phyloP scores from a whole-genome alignment of 1,140 invertebrate species.

The Philopotamus ludificatus region DNA sequence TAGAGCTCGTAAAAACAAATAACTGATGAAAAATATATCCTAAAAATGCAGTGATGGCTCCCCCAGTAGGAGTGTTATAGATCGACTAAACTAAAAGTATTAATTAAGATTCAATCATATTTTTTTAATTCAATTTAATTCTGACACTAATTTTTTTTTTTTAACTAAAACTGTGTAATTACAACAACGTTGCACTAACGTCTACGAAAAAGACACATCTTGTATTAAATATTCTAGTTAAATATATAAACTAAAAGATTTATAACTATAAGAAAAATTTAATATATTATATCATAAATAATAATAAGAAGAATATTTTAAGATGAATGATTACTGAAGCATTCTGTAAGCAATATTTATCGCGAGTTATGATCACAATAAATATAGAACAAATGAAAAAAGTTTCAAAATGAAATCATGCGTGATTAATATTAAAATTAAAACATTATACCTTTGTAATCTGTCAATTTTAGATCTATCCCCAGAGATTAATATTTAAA shows the following conservation, averaged over 20 bases:
- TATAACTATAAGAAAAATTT: not conserved
- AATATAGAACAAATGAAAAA: conserved; percentile 24
- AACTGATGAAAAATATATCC: not conserved
- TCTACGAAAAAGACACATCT: conserved; percentile 2
- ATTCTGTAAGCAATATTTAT: conserved; percentile 27
- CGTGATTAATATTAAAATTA: conserved; percentile 29
- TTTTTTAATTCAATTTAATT: not conserved
- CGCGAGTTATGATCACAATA: conserved; percentile 23
- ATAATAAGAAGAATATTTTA: not conserved
- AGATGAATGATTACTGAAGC: conserved; percentile 33
- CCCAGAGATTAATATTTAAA: too few species aligned
- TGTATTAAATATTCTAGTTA: not conserved
- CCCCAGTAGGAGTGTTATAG: conserved; percentile 18
- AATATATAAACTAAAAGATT: not conserved
- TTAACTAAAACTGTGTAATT: not conserved
- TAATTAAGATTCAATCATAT: not conserved
- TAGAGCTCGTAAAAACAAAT: not conserved
- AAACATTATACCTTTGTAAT: too few species aligned
- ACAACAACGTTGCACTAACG: not conserved
- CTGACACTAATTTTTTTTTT: not conserved
- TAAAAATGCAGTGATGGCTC: not conserved
- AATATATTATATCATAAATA: not conserved
- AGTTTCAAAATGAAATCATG: conserved; percentile 38
- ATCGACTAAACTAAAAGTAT: not conserved
- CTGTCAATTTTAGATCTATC: too few species aligned